phyloP scores from a whole-genome alignment of 2,797 vertebrate genomes.

The Cheirogaleus major region DNA sequence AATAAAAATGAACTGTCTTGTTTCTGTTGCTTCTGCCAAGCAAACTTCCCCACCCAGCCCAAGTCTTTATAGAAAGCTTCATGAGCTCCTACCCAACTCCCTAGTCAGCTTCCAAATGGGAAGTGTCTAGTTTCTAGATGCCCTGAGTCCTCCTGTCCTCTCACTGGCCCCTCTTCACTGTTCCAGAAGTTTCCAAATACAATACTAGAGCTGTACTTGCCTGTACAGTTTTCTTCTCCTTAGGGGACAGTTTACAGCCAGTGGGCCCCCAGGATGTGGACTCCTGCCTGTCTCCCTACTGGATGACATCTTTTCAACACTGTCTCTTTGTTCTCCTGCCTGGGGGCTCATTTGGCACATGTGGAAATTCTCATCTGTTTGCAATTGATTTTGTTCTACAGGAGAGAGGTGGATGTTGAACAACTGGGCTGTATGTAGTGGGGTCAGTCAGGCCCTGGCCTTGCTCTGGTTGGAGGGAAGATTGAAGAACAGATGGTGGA shows the following conservation, averaged over 20 bases:
- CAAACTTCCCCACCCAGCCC: background rate
- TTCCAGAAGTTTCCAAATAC: conserved; percentile 23
- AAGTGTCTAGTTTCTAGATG: conserved; percentile 72
- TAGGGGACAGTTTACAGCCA: conserved; percentile 38
- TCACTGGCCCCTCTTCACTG: conserved; percentile 57
- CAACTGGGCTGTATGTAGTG: background rate
- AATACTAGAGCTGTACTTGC: background rate
- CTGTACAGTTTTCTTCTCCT: background rate
- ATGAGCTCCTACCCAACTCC: conserved; percentile 42
- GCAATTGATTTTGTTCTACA: conserved; percentile 74
- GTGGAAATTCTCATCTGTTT: conserved; percentile 78
- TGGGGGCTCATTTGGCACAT: conserved; percentile 73
- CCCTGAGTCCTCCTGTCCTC: conserved; percentile 43
- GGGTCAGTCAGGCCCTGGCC: background rate
- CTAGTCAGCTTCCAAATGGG: conserved; percentile 61
- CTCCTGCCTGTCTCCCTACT: background rate
- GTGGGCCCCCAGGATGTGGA: conserved; percentile 51
- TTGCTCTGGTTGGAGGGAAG: conserved; percentile 2
- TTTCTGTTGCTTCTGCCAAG: conserved; percentile 36
- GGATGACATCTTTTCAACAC: conserved; percentile 62
- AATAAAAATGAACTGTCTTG: conserved; percentile 69
- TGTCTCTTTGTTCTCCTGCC: conserved; percentile 78
- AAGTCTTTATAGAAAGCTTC: conserved; percentile 36
- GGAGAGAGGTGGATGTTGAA: conserved; percentile 54
- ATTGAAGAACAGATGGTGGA: background rate